These are phyloP conservation scores for Rhagonycha lutea DNA, from an alignment of 2,888 invertebrate genomes.

Conservation along the genomic window DNA sequence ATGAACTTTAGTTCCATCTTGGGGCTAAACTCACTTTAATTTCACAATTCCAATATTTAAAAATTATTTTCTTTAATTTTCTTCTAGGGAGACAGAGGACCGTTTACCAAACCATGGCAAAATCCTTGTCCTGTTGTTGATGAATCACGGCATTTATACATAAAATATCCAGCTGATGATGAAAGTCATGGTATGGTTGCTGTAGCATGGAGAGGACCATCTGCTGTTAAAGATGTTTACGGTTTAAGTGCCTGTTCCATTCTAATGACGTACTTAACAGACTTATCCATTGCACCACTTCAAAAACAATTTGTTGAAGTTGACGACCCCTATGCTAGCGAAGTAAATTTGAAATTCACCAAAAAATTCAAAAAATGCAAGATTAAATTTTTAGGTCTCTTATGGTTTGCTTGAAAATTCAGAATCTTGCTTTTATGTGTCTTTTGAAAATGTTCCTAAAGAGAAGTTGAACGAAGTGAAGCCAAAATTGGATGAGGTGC, in stretches of 20 bases:
- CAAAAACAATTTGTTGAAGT: conserved; percentile 82
- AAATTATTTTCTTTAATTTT: too few species aligned
- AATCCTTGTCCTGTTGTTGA: conserved; percentile 65
- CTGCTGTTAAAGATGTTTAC: conserved; percentile 61
- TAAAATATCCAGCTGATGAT: conserved; percentile 81
- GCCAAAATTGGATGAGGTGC: conserved; percentile 58
- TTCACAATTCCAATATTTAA: too few species aligned
- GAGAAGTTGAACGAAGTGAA: conserved; percentile 67
- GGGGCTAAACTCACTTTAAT: too few species aligned
- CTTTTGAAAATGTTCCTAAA: conserved; percentile 76
- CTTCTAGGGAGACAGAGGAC: conserved; percentile 57
- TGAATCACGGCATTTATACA: conserved; percentile 61
- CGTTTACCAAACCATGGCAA: conserved; percentile 80
- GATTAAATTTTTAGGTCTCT: conserved; percentile 60
- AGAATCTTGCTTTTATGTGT: conserved; percentile 69
- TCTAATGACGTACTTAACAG: conserved; percentile 80
- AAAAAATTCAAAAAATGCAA: neutral
- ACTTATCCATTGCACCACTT: conserved; percentile 85
- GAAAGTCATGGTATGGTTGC: conserved; percentile 79
- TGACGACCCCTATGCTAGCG: conserved; percentile 79
- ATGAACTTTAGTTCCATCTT: too few species aligned
- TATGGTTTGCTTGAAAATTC: conserved; percentile 75
- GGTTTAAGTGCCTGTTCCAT: conserved; percentile 68
- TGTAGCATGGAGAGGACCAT: conserved; percentile 82
- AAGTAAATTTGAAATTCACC: conserved; percentile 56